Evolutionary conservation across 64 coral and sea anemone genomes (phyloP).

Genomic region (Porites lutea): DNA sequence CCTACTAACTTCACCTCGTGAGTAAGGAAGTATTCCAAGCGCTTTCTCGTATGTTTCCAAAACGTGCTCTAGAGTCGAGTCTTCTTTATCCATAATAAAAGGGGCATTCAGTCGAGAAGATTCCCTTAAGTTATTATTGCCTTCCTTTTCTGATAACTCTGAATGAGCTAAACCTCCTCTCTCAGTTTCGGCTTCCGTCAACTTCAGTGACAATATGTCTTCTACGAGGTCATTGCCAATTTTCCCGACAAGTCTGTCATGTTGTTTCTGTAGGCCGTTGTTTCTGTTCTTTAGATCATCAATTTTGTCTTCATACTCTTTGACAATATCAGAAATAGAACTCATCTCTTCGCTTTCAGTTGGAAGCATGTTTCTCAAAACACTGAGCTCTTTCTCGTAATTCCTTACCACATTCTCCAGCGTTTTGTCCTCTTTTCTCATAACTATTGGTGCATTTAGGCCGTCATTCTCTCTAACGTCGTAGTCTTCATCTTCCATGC

Average conservation of each 20-base stretch:
- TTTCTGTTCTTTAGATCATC: slow-evolving; percentile 10
- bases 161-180: background rate
- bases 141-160: background rate
- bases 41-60: slow-evolving; percentile 45
- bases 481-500: background rate
- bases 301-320: slow-evolving; percentile 11
- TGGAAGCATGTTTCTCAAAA: background rate
- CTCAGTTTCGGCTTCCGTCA: background rate
- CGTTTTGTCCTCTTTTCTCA: slow-evolving; percentile 21
- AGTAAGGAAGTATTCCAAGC: background rate
- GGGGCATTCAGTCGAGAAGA: background rate
- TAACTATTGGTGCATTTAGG: background rate
- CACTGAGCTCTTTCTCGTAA: slow-evolving; percentile 24
- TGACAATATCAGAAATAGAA: background rate
- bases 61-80: slow-evolving; percentile 25
- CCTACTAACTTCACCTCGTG: background rate
- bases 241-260: slow-evolving; percentile 3
- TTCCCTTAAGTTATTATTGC: background rate
- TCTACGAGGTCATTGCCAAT: background rate
- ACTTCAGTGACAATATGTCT: background rate
- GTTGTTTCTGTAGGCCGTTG: background rate
- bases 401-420: slow-evolving; percentile 2
- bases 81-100: slow-evolving; percentile 2
- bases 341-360: background rate
- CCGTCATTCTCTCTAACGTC: background rate